A percentile compares a stretch with the other conserved stretches of the same genome.
phyloP scores from a whole-genome alignment of 2,888 invertebrate genomes.

The Brenthis daphne region DNA sequence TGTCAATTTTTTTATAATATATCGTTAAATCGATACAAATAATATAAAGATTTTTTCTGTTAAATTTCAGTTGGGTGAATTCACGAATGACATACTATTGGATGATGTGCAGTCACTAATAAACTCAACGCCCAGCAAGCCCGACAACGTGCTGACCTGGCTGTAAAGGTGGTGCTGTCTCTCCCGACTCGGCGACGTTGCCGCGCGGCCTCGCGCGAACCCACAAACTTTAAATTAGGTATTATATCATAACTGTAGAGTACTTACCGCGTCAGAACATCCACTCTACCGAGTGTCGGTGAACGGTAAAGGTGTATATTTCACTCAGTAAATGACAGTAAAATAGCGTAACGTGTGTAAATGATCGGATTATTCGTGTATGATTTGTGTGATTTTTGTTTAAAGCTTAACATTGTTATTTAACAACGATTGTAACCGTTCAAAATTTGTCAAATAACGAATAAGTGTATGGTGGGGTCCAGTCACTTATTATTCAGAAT shows the following conservation, averaged over 20 bases:
- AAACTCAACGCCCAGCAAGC: constrained; percentile 92
- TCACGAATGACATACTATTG: constrained; percentile 92
- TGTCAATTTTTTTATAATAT: too few relatives aligned
- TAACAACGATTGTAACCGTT: not conserved
- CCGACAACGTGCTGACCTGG: constrained; percentile 94
- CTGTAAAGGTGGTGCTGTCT: constrained; percentile 76
- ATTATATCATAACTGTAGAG: constrained; percentile 51
- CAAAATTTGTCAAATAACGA: constrained; percentile 8
- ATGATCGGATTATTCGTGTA: constrained; percentile 55
- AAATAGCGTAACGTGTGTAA: constrained; percentile 60
- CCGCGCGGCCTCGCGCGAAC: constrained; percentile 39
- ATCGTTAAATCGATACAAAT: too few relatives aligned
- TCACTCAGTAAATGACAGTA: constrained; percentile 70
- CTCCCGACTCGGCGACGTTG: constrained; percentile 1
- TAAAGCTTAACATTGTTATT: constrained; percentile 36
- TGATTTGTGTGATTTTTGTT: constrained; percentile 48
- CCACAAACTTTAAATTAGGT: constrained; percentile 56
- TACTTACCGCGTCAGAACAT: constrained; percentile 53
- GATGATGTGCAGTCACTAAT: constrained; percentile 95
- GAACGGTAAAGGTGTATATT: constrained; percentile 71
- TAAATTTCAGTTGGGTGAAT: constrained; percentile 88
- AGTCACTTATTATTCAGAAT: constrained; percentile 59
- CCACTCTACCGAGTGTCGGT: constrained; percentile 52
- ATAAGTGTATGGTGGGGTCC: constrained; percentile 7
- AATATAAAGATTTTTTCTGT: constrained; percentile 23